Conservation (phyloP, 35 echinoderm and acorn worm genomes). For the Apostichopus japonicus region DNA sequence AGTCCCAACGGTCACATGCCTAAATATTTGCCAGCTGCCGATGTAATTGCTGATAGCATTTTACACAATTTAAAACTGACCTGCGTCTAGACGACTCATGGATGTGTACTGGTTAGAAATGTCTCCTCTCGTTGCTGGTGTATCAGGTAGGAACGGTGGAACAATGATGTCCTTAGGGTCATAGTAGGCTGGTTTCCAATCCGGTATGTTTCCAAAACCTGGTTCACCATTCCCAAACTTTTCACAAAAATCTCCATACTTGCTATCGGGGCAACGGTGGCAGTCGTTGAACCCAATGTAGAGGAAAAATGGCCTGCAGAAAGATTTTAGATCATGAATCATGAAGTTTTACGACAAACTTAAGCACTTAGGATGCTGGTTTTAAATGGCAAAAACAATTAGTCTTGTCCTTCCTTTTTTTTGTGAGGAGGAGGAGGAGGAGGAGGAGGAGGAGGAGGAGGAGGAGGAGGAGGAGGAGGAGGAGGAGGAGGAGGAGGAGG, state of each 20-base stretch:
- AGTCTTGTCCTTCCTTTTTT: too few relatives aligned
- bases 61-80: conserved; percentile 32
- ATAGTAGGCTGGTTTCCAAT: conserved; percentile 94
- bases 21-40: too few relatives aligned
- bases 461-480: too few relatives aligned
- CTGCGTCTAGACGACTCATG: conserved; percentile 85
- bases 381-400: too few relatives aligned
- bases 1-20: too few relatives aligned
- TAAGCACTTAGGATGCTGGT: too few relatives aligned
- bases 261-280: conserved; percentile 76
- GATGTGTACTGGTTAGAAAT: conserved; percentile 92
- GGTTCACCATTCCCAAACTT: conserved; percentile 84
- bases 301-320: conserved; percentile 81
- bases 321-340: too few relatives aligned
- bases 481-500: too few relatives aligned
- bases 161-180: conserved; percentile 87
- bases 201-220: conserved; percentile 72
- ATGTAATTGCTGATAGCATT: too few relatives aligned
- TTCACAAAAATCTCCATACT: conserved; percentile 92
- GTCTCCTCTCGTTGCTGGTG: conserved; percentile 82
- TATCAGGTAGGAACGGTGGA: conserved; percentile 86
- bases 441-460: too few relatives aligned
- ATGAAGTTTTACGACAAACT: too few relatives aligned
- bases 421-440: too few relatives aligned
- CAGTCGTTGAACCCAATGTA: conserved; percentile 95